Evolutionary conservation across 2,797 vertebrate species (phyloP), one percentile per base, ranked within the genome.

Genomic region (Eleutherodactylus coqui): DNA sequence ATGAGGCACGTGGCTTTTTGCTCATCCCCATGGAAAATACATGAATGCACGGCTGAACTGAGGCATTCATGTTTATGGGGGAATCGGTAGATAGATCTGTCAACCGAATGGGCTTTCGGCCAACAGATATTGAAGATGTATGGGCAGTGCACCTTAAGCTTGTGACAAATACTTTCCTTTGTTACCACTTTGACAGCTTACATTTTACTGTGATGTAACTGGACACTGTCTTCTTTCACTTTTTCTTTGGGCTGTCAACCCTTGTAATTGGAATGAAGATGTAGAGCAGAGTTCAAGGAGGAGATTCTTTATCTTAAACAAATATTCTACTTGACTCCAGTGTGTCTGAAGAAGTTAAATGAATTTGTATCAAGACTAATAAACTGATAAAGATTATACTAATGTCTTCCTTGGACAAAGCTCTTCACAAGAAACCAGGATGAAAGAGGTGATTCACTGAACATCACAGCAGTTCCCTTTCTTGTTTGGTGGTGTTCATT

Each of bases 401-500:
- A 49, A 69, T 75, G 41, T 73, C 34, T 32, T 29, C 51, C 24
- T 49, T 75, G 64, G 17, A 34, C 29, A 58, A 75, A 51, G 53
- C 53, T 32, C 32, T 87, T 62, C 75, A 64, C 51, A 82, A 60
- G 49, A 53, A 64, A 32, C n/a, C 1, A 0, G 41, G 45, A 84
- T 72, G 75, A 83, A 51, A 53, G 70, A 64, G 79, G 72, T 87
- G 85, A 80, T 49, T 84, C 79, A 84, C 36, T 53, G 70, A 70
- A 47, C 79, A 77, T 76, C 83, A 67, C 29, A 79, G 73, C 64
- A 82, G 32, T 73, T 80, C 49, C 10, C 27, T 82, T 77, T 86
- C 79, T 82, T 62, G 21, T 85, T 77, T 79, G 17, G 41, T 73
- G 5, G 77, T 81, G 55, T 58, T 62, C 41, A 91, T 92, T 89